phyloP scores from a whole-genome alignment of 2,113 vertebrate species.

The Panthera tigris region DNA sequence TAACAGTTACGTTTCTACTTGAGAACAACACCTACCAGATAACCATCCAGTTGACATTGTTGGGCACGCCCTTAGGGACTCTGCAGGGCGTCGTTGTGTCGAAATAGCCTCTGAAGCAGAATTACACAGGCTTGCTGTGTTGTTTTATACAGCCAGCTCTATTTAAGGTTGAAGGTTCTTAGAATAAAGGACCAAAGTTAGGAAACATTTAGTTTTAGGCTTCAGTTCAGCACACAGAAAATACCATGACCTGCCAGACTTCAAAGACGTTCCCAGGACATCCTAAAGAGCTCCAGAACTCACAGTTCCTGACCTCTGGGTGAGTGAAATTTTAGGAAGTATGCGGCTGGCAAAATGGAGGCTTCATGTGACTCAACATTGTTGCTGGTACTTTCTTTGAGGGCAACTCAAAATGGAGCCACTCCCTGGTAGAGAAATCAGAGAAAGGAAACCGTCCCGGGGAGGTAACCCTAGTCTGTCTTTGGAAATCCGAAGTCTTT shows the following conservation, averaged over 20 bases:
- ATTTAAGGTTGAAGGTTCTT: background rate
- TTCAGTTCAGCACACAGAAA: constrained; percentile 50
- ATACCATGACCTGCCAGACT: constrained; percentile 21
- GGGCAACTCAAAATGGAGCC: constrained; percentile 68
- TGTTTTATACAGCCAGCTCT: background rate
- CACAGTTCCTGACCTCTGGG: constrained; percentile 70
- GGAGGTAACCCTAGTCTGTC: constrained; percentile 64
- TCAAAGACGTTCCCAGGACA: constrained; percentile 54
- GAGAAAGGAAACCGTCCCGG: constrained; percentile 57
- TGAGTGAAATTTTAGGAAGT: constrained; percentile 74
- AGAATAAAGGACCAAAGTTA: background rate
- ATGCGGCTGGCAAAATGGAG: constrained; percentile 56
- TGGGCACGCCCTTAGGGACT: constrained; percentile 21
- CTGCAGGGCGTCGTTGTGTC: background rate
- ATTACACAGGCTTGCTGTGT: background rate
- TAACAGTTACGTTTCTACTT: constrained; percentile 41
- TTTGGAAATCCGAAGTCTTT: constrained; percentile 69
- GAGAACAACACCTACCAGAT: constrained; percentile 36
- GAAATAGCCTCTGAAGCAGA: constrained; percentile 34
- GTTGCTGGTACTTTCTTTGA: constrained; percentile 74
- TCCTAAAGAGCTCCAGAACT: constrained; percentile 46
- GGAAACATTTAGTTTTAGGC: constrained; percentile 62
- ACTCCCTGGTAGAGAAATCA: constrained; percentile 57
- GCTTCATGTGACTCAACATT: constrained; percentile 69
- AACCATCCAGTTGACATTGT: background rate